Percentiles rank a stretch among this genome's conserved stretches.
These are phyloP conservation scores for Corythornis cristatus DNA, from an alignment of 2,113 vertebrate genomes.

Conservation along the genomic window DNA sequence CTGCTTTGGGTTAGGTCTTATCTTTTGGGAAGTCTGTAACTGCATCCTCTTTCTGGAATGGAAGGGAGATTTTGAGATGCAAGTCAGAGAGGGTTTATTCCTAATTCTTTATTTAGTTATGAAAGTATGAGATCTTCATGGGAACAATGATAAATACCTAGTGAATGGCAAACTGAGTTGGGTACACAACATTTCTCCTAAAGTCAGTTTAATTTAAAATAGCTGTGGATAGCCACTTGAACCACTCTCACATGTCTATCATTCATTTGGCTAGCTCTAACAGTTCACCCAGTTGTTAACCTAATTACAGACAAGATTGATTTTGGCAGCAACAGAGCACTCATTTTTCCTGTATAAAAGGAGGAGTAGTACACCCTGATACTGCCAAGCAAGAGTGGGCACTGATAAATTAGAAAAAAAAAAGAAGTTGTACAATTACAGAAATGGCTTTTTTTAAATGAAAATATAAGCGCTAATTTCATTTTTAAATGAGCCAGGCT, in stretches of 20 bases:
- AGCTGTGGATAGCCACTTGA: slow-evolving; percentile 6
- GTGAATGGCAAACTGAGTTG: background rate
- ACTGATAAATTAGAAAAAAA: background rate
- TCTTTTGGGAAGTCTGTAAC: background rate
- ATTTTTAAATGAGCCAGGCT: background rate
- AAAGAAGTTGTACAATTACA: background rate
- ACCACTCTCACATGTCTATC: slow-evolving; percentile 3
- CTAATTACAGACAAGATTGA: slow-evolving; percentile 2
- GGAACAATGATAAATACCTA: slow-evolving; percentile 24
- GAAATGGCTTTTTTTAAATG: background rate
- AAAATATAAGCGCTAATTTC: background rate
- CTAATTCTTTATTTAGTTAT: background rate
- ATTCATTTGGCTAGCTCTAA: background rate
- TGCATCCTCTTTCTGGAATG: background rate
- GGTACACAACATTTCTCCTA: background rate
- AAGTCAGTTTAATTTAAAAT: slow-evolving; percentile 1
- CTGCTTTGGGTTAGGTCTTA: background rate
- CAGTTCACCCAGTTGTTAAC: background rate
- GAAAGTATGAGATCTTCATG: background rate
- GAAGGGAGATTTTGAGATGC: background rate
- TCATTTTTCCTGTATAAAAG: background rate
- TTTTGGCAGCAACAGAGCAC: slow-evolving; percentile 22
- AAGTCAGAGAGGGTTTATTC: background rate
- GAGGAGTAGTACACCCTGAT: background rate
- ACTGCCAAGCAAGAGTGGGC: background rate